Evolutionary conservation across 2,888 invertebrate species (phyloP).

Genomic region (Bellardia pandia): DNA sequence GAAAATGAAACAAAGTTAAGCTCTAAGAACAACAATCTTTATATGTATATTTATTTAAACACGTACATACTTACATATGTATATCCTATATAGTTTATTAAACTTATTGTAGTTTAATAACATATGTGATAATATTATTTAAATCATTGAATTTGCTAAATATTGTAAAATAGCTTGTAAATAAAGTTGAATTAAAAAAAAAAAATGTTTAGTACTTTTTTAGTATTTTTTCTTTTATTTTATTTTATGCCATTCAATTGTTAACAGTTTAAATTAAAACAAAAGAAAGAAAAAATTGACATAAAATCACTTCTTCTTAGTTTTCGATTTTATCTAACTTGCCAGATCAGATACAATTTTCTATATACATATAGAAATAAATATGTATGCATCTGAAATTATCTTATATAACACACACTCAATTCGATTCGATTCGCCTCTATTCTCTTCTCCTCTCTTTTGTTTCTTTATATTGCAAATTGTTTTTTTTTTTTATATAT

Average conservation of each 20-base stretch:
- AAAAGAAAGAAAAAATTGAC: conserved; percentile 29
- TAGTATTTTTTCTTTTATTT: not conserved
- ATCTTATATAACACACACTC: not conserved
- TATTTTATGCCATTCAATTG: conserved; percentile 28
- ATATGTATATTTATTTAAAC: no score
- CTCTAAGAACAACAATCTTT: no score
- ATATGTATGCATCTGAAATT: not conserved
- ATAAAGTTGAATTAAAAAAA: no score
- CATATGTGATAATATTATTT: no score
- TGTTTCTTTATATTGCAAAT: conserved; percentile 13
- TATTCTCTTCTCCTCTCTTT: not conserved
- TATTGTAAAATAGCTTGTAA: no score
- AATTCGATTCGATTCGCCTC: not conserved
- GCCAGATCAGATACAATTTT: conserved; percentile 26
- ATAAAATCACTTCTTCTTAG: conserved; percentile 10
- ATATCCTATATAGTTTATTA: no score
- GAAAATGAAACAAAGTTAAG: no score
- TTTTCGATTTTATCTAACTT: conserved; percentile 27
- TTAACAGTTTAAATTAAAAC: conserved; percentile 46
- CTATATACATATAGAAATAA: not conserved
- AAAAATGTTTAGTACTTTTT: conserved; percentile 10
- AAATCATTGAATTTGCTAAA: no score
- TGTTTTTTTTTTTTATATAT: conserved; percentile 1
- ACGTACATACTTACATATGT: no score
- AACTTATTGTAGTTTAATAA: no score